phyloP scores from a whole-genome alignment of 1,140 invertebrate species.

The Apis mellifera region Amel_HAv3.1 CM009946.2:1087501-1088000 shows the following conservation, averaged over 20 bases:
- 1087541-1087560: not conserved
- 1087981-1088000: not conserved
- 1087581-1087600: not conserved
- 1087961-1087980: too few species aligned
- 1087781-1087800: not conserved
- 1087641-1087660: not conserved
- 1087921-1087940: not conserved
- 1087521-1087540: constrained; percentile 9
- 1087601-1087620: constrained; percentile 23
- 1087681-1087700: not conserved
- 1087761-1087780: not conserved
- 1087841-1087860: not conserved
- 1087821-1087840: not conserved
- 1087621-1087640: constrained; percentile 30
- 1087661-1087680: not conserved
- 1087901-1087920: not conserved
- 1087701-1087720: not conserved
- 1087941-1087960: not conserved
- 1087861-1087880: not conserved
- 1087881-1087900: not conserved
- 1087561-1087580: constrained; percentile 23
- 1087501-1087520: not conserved
- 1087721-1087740: not conserved
- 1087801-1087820: not conserved
- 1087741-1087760: not conserved